A percentile compares a stretch with the other conserved stretches of the same genome.
phyloP scores from a whole-genome alignment of 2,888 invertebrate genomes.

The Fragum fragum region DNA sequence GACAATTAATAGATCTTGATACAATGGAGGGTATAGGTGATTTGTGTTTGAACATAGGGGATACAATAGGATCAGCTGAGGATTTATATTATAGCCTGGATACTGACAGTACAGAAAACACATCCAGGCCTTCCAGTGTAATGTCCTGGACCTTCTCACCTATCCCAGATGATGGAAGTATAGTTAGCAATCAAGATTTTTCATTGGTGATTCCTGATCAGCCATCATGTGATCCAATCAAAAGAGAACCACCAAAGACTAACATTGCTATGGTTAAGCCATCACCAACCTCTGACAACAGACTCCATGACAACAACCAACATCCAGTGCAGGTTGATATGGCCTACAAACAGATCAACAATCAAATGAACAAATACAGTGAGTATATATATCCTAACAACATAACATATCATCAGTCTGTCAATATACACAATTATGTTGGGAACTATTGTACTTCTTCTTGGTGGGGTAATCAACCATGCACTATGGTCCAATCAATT shows the following conservation, averaged over 20 bases:
- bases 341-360: neutral
- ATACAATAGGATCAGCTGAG: constrained; percentile 43
- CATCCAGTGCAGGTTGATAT: constrained; percentile 1
- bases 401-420: constrained; percentile 56
- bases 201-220: constrained; percentile 27
- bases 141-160: constrained; percentile 71
- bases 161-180: constrained; percentile 29
- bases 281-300: neutral
- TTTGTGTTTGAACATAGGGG: constrained; percentile 43
- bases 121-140: constrained; percentile 47
- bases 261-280: neutral
- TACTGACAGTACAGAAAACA: constrained; percentile 31
- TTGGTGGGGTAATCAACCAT: constrained; percentile 29
- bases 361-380: constrained; percentile 31
- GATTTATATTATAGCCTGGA: constrained; percentile 54
- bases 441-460: constrained; percentile 47
- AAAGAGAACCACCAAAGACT: neutral
- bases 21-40: constrained; percentile 60
- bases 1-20: neutral
- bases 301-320: neutral
- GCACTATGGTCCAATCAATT: constrained; percentile 1
- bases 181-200: neutral
- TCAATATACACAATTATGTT: constrained; percentile 61
- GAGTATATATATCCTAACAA: constrained; percentile 56
- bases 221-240: constrained; percentile 16